These are phyloP conservation scores for Panopea generosa DNA, from an alignment of 2,888 invertebrate genomes.

Conservation along the genomic window DNA sequence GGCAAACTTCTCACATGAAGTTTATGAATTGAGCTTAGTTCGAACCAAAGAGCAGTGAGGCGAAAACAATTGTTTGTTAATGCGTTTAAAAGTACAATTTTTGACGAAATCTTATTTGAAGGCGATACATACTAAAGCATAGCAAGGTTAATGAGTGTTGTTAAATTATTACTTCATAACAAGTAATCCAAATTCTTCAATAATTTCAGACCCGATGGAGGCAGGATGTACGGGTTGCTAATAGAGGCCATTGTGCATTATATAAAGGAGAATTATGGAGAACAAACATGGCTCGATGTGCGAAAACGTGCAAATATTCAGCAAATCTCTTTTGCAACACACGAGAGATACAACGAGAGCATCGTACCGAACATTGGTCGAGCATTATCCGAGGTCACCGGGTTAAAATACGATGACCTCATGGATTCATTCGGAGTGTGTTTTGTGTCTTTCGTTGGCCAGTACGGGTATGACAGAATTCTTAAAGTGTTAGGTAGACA, in stretches of 20 bases:
- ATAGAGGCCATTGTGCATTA: conserved; percentile 97
- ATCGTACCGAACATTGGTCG: conserved; percentile 92
- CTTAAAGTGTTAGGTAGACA: conserved; percentile 90
- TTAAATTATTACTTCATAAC: too few relatives aligned
- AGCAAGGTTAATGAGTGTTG: too few relatives aligned
- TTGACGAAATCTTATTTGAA: too few relatives aligned
- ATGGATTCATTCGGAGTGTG: conserved; percentile 98
- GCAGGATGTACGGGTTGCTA: conserved; percentile 96
- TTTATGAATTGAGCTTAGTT: too few relatives aligned
- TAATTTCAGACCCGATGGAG: conserved; percentile 46
- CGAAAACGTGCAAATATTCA: conserved; percentile 94
- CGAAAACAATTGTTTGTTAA: too few relatives aligned
- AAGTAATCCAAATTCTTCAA: too few relatives aligned
- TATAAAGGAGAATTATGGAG: conserved; percentile 96
- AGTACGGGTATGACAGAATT: conserved; percentile 94
- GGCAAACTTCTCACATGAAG: too few relatives aligned
- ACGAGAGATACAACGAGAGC: conserved; percentile 97
- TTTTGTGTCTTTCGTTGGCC: conserved; percentile 96
- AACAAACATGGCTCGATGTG: conserved; percentile 97
- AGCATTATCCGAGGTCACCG: conserved; percentile 82
- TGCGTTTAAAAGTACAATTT: too few relatives aligned
- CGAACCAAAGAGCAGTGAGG: too few relatives aligned
- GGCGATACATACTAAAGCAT: too few relatives aligned
- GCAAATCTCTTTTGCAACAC: conserved; percentile 90
- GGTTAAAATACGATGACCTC: conserved; percentile 94